These are phyloP conservation scores for cattle (Bos taurus) DNA, from an alignment of 2,113 vertebrate genomes.

Conservation along the genomic window ARS-UCD2.0 NC_037349.1:48320501-48321000, in stretches of 20 bases:
- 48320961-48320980: neutral
- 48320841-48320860: neutral
- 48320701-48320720: neutral
- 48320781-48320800: neutral
- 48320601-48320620: neutral
- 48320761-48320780: neutral
- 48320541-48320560: neutral
- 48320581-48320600: neutral
- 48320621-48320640: neutral
- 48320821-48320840: neutral
- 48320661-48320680: neutral
- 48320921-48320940: neutral
- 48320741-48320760: neutral
- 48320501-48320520: neutral
- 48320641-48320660: neutral
- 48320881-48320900: neutral
- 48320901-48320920: neutral
- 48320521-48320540: neutral
- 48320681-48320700: neutral
- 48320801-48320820: neutral
- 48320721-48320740: neutral
- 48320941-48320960: neutral
- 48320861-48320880: neutral
- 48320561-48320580: neutral
- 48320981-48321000: neutral